Conservation (phyloP, 2,888 invertebrate genomes). For the Diarsia brunnea region DNA sequence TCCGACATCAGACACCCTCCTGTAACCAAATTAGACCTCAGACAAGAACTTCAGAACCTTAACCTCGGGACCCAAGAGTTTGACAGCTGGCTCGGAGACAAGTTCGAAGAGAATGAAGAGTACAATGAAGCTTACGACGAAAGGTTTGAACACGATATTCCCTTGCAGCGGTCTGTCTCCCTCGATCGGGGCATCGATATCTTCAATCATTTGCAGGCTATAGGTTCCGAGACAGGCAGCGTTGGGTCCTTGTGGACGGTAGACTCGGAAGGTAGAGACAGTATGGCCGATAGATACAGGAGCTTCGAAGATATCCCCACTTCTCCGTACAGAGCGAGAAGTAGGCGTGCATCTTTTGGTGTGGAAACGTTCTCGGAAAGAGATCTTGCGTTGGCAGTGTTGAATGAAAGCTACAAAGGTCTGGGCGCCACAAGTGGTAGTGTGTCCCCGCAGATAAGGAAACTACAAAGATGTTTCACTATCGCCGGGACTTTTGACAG, state of each 20-base stretch:
- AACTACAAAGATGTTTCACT: constrained; percentile 81
- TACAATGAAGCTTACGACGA: constrained; percentile 67
- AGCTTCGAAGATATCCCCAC: constrained; percentile 87
- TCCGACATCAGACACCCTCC: constrained; percentile 74
- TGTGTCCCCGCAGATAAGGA: constrained; percentile 81
- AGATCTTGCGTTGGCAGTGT: constrained; percentile 76
- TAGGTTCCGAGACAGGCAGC: constrained; percentile 79
- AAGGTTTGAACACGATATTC: constrained; percentile 80
- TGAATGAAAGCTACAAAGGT: constrained; percentile 82
- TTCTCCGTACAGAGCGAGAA: constrained; percentile 84
- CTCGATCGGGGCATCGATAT: constrained; percentile 84
- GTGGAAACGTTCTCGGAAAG: constrained; percentile 71
- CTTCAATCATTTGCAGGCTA: constrained; percentile 79
- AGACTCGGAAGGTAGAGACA: constrained; percentile 74
- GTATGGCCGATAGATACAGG: constrained; percentile 75
- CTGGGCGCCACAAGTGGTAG: constrained; percentile 73
- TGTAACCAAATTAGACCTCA: constrained; percentile 78
- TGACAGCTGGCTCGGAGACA: constrained; percentile 82
- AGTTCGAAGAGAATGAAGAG: constrained; percentile 77
- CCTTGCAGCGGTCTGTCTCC: constrained; percentile 83
- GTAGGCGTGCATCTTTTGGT: constrained; percentile 84
- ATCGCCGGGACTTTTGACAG: constrained; percentile 75
- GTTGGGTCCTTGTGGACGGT: constrained; percentile 81
- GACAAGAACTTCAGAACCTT: constrained; percentile 82
- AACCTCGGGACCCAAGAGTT: constrained; percentile 81